Evolutionary conservation across 2,888 invertebrate species (phyloP), one percentile per base, ranked within the genome.

Genomic region (Heteromyza rotundicornis): DNA sequence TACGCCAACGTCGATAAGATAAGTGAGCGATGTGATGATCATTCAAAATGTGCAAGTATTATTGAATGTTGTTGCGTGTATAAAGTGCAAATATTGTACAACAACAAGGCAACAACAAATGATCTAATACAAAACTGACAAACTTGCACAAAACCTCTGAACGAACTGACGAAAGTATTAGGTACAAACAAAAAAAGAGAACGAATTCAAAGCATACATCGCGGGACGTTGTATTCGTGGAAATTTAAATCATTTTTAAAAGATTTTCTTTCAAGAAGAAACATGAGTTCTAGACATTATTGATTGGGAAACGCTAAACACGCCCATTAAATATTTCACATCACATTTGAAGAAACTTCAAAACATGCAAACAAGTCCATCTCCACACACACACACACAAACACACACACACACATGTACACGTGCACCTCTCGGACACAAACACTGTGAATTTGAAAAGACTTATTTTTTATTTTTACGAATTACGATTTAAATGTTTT

Each of bases 361-460:
- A 27, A 5, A 27, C 10, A 7, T 27, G 19, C 47, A 47, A 3
- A 47, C 14, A 10, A 32, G 22, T 3, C 35, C 5, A n/a, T 8
- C 32, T 19, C 16, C 40, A 40, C 40, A 40, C 40, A 47, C 47
- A 47, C 47, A 47, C 19, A 10, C 53, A 53, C n/a, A 17, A 17
- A 35, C 17, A 35, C 32, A 8, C 3, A 19, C 20, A 7, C 53
- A 23, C 35, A 35, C 53, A 14, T 19, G 20, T 24, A 2, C n/a
- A 17, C 16, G 32, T 27, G 10, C 32, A 23, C n/a, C 52, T 19
- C 17, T 27, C 19, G 35, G 7, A 53, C 17, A 53, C 19, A 63
- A 40, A 75, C 73, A 77, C 77, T 77, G 78, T 79, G 77, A 77
- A 77, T 77, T 75, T 70, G 70, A 77, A 77, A 79, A 77, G 79